A percentile compares a stretch with the other conserved stretches of the same genome.
These are phyloP conservation scores for Xestia c-nigrum DNA, from an alignment of 2,888 invertebrate species.

Conservation along the genomic window DNA sequence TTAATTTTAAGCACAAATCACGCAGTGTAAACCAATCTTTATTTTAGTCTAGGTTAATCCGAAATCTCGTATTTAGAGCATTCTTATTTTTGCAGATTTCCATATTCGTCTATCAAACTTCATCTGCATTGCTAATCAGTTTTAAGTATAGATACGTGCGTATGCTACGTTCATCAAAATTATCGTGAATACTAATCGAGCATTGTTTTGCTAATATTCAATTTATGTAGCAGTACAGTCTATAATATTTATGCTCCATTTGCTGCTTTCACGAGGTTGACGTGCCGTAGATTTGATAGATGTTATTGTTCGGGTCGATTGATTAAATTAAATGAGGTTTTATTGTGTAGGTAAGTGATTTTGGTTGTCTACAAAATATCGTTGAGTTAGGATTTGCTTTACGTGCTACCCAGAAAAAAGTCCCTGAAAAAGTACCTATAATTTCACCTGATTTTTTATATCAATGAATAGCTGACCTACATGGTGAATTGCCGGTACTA, in stretches of 20 bases:
- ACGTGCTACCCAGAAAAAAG: neutral
- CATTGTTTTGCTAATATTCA: conserved; percentile 31
- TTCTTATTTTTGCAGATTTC: neutral
- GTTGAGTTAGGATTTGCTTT: neutral
- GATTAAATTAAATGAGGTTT: neutral
- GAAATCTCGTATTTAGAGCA: neutral
- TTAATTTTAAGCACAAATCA: neutral
- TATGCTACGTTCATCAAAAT: conserved; percentile 15
- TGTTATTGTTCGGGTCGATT: neutral
- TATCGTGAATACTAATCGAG: conserved; percentile 38
- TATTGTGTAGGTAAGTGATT: neutral
- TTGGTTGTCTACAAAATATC: neutral
- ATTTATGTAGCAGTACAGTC: conserved; percentile 22
- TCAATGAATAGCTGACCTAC: neutral
- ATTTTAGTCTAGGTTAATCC: neutral
- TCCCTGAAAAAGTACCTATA: neutral
- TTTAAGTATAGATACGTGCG: conserved; percentile 3
- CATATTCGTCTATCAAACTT: neutral
- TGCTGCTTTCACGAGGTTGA: conserved; percentile 17
- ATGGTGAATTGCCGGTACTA: neutral
- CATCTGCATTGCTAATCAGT: conserved; percentile 6
- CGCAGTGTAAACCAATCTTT: neutral
- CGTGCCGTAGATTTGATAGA: neutral
- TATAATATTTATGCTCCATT: conserved; percentile 16
- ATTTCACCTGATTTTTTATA: neutral